Evolutionary conservation across 2,113 vertebrate genomes (phyloP), one percentile per base, ranked within the genome.

Genomic region (Trematomus loennbergii): DNA sequence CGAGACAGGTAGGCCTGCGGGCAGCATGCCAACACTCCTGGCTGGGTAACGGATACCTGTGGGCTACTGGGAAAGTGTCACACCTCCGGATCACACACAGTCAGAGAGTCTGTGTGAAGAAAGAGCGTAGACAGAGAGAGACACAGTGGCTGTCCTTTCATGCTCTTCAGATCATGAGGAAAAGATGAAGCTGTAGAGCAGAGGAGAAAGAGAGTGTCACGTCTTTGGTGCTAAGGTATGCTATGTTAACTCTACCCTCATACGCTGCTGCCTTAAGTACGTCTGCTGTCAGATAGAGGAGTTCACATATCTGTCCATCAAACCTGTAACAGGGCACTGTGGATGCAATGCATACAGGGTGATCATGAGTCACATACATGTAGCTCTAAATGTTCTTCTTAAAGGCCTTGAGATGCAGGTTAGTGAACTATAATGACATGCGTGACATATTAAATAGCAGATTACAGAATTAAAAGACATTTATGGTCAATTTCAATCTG

Each of bases 41-140:
- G 64, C 82, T 67, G 76, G 78, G 90, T 90, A 92, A 92, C 68
- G 9, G 91, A 92, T 90, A 89, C 82, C 91, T 92, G 88, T 69
- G 85, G 88, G 83, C 88, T 72, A 72, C 89, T 93, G 88, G 87
- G 92, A 92, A 91, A 90, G 88, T 86, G 84, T 84, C 87, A 86
- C 91, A 89, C 89, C 85, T 88, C 83, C 29, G 48, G 88, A 83
- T 89, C 90, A 85, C 87, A 91, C 86, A 86, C 78, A 63, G 84
- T 52, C 62, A 79, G 79, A 29, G 70, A 75, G 15, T 16, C 75
- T 65, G 55, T n/a, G 2, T 48, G 71, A 82, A 79, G 64, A 82
- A 58, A 84, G 68, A 88, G 54, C 0, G 40, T 40, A 78, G 82
- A 87, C 81, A 64, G 65, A 20, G 40, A 25, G 69, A 78, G 74